Percentiles rank a stretch among this genome's conserved stretches.
Conservation (phyloP, 2,888 invertebrate genomes). For the Synanthedon myopaeformis region DNA sequence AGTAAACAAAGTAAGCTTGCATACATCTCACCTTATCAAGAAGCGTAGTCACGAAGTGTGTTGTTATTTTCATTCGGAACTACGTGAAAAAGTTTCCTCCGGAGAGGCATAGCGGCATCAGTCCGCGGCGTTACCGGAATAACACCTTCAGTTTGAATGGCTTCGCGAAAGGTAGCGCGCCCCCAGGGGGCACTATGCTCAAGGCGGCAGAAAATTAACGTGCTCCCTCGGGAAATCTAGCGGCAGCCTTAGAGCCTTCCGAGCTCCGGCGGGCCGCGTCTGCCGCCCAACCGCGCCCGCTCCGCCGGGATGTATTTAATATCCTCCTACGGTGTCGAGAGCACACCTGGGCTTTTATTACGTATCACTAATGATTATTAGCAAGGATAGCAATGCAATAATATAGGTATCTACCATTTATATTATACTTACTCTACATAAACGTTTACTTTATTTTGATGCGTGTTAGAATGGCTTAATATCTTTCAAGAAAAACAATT, state of each 20-base stretch:
- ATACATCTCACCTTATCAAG: not conserved
- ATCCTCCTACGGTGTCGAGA: constrained; percentile 33
- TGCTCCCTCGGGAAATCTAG: constrained; percentile 75
- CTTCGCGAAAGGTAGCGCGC: constrained; percentile 67
- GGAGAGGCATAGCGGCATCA: constrained; percentile 55
- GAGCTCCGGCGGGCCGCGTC: constrained; percentile 10
- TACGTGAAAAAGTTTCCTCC: constrained; percentile 45
- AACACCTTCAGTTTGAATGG: constrained; percentile 69
- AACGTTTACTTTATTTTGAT: no score
- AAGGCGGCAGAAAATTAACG: constrained; percentile 84
- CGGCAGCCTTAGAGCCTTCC: constrained; percentile 65
- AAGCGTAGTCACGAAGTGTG: constrained; percentile 8
- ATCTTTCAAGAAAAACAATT: no score
- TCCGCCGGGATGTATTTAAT: constrained; percentile 62
- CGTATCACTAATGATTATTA: not conserved
- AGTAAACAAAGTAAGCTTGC: not conserved
- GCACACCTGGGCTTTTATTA: not conserved
- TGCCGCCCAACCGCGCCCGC: constrained; percentile 31
- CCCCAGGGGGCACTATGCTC: constrained; percentile 78
- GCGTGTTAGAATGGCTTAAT: no score
- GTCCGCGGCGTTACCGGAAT: constrained; percentile 59
- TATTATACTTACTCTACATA: no score
- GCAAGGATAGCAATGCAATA: constrained; percentile 4
- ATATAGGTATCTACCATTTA: constrained; percentile 7
- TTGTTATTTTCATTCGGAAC: constrained; percentile 41